Evolutionary conservation across 1,140 invertebrate species (phyloP).

Genomic region (Danaus melanippus): DNA sequence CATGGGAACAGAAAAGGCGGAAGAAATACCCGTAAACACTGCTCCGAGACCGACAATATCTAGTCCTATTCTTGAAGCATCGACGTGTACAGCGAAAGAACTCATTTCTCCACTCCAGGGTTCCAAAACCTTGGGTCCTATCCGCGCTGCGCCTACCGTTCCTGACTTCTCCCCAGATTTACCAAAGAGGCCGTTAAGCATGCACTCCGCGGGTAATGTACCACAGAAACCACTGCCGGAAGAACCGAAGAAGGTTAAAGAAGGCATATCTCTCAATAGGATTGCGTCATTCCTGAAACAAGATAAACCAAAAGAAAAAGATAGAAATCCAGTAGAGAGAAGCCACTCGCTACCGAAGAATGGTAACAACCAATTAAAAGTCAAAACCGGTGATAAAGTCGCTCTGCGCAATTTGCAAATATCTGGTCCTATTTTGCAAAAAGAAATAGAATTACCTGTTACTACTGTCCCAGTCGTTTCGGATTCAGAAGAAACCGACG

Average conservation of each 20-base stretch:
- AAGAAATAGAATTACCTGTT: constrained; percentile 75
- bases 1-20: constrained; percentile 66
- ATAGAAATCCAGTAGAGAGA: constrained; percentile 71
- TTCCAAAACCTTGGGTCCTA: constrained; percentile 69
- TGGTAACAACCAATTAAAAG: constrained; percentile 73
- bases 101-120: constrained; percentile 73
- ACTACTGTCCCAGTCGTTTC: constrained; percentile 73
- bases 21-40: constrained; percentile 50
- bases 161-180: constrained; percentile 52
- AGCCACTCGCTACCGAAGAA: constrained; percentile 75
- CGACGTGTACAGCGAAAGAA: constrained; percentile 83
- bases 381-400: constrained; percentile 79
- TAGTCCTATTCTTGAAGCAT: constrained; percentile 83
- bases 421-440: constrained; percentile 84
- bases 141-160: constrained; percentile 71
- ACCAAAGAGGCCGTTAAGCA: constrained; percentile 68
- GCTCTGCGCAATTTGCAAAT: constrained; percentile 83
- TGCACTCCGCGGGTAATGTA: constrained; percentile 64
- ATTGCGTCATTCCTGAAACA: constrained; percentile 85
- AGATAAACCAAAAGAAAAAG: constrained; percentile 72
- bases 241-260: constrained; percentile 71
- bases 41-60: constrained; percentile 82
- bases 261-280: constrained; percentile 77
- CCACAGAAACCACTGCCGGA: constrained; percentile 55
- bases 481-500: constrained; percentile 63